Base-by-base conservation (phyloP, 1,140 invertebrate species). In the Gonatopus flavifemur region DNA sequence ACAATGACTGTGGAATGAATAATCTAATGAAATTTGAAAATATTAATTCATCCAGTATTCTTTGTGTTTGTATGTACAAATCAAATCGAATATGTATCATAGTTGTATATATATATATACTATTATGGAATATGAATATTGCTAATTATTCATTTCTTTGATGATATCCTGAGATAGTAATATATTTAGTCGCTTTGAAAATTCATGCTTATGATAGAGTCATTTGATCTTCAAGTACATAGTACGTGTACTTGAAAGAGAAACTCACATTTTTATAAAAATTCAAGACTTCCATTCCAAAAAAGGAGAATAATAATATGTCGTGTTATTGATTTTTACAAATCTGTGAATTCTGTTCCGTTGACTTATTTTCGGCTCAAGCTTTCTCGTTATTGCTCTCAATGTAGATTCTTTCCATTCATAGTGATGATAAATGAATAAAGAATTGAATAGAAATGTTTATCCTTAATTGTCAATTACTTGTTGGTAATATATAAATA, bases 51-150 rank as follows among this genome's bases (percentile, higher is more conserved):
- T n/a, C n/a, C n/a, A n/a, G n/a, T n/a, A n/a, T n/a, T n/a, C n/a
- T n/a, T n/a, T n/a, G n/a, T n/a, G n/a, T n/a, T 25, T n/a, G n/a
- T n/a, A n/a, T n/a, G n/a, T n/a, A n/a, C n/a, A n/a, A n/a, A n/a
- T n/a, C n/a, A n/a, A n/a, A n/a, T n/a, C n/a, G n/a, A n/a, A n/a
- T n/a, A n/a, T n/a, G n/a, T n/a, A n/a, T n/a, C n/a, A n/a, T n/a
- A n/a, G n/a, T n/a, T n/a, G n/a, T n/a, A n/a, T n/a, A n/a, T n/a
- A n/a, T n/a, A n/a, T n/a, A n/a, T n/a, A n/a, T n/a, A n/a, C n/a
- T n/a, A n/a, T n/a, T 51, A 43, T 24, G n/a, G 20, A 20, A 12
- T 45, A 35, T 21, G 24, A 38, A 20, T 31, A 45, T 59, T 48
- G 44, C 52, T 55, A 39, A 4, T 30, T 28, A 50, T 49, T 19